A percentile compares a stretch with the other conserved stretches of the same genome.
Evolutionary conservation across 2,113 vertebrate genomes (phyloP).

Genomic region (Callopanchax toddi): DNA sequence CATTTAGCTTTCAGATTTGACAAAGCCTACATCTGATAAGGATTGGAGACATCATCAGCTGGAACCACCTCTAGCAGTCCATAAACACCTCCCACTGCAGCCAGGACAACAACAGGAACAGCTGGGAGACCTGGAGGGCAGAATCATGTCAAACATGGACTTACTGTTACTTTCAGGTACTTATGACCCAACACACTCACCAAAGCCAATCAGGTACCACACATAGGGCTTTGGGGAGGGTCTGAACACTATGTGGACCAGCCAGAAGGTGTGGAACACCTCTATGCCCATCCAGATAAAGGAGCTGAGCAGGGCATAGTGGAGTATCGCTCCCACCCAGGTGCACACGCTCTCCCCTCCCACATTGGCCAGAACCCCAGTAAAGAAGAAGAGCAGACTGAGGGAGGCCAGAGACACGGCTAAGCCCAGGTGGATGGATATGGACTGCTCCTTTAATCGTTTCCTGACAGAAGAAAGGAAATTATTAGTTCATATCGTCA

Average conservation of each 20-base stretch:
- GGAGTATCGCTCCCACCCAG: constrained; percentile 65
- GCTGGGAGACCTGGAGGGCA: constrained; percentile 66
- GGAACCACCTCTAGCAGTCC: constrained; percentile 55
- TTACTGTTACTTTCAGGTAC: background rate
- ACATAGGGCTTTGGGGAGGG: constrained; percentile 52
- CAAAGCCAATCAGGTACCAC: constrained; percentile 73
- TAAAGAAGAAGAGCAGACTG: constrained; percentile 73
- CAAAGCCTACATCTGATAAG: constrained; percentile 73
- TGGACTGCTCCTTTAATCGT: constrained; percentile 56
- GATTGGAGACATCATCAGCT: constrained; percentile 35
- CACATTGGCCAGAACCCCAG: constrained; percentile 71
- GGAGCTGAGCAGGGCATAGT: constrained; percentile 77
- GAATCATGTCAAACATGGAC: background rate
- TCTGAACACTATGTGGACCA: constrained; percentile 74
- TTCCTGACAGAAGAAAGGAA: constrained; percentile 13
- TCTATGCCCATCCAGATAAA: constrained; percentile 81
- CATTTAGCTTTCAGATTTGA: background rate
- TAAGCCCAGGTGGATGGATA: constrained; percentile 71
- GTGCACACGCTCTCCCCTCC: constrained; percentile 44
- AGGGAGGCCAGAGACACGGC: constrained; percentile 67
- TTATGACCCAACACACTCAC: constrained; percentile 62
- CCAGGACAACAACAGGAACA: constrained; percentile 62
- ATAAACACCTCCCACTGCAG: constrained; percentile 66
- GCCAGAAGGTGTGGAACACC: constrained; percentile 79
- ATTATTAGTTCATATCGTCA: too few species aligned